These are phyloP conservation scores for Ormyrus nitidulus DNA, from an alignment of 2,888 invertebrate species.

Conservation along the genomic window DNA sequence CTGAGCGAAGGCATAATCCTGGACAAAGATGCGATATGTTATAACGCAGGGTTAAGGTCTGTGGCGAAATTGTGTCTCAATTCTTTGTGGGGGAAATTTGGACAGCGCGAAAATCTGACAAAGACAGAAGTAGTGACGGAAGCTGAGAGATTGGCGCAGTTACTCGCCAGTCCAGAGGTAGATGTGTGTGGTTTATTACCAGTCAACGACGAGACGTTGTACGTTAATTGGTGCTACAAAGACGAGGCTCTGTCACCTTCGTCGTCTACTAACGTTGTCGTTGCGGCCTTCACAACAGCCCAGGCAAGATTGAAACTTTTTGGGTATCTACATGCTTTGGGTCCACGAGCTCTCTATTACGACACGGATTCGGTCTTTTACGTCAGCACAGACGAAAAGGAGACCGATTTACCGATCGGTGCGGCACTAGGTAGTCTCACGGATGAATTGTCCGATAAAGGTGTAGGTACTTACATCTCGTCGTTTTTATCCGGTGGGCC, in stretches of 20 bases:
- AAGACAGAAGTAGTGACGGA: constrained; percentile 12
- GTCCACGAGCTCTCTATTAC: constrained; percentile 36
- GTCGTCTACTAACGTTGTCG: constrained; percentile 14
- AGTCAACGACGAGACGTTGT: constrained; percentile 26
- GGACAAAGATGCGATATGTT: too few relatives aligned
- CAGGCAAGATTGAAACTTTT: constrained; percentile 51
- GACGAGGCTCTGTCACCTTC: neutral
- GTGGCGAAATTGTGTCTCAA: constrained; percentile 38
- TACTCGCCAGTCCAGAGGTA: neutral
- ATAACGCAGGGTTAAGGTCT: constrained; percentile 41
- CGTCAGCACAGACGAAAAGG: neutral
- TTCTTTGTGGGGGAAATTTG: constrained; percentile 52
- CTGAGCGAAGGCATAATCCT: too few relatives aligned
- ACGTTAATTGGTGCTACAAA: constrained; percentile 19
- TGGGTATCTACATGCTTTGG: constrained; percentile 64
- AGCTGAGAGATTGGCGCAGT: constrained; percentile 1
- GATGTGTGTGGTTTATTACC: constrained; percentile 7
- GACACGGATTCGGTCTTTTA: constrained; percentile 37
- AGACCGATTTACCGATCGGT: neutral
- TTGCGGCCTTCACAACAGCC: constrained; percentile 42
- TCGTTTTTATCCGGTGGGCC: constrained; percentile 39
- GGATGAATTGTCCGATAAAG: constrained; percentile 33
- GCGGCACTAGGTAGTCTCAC: constrained; percentile 32
- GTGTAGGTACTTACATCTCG: constrained; percentile 13
- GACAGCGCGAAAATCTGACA: constrained; percentile 24